Evolutionary conservation across 2,797 vertebrate genomes (phyloP), one percentile per base, ranked within the genome.

Genomic region (Sebastes itinus): DNA sequence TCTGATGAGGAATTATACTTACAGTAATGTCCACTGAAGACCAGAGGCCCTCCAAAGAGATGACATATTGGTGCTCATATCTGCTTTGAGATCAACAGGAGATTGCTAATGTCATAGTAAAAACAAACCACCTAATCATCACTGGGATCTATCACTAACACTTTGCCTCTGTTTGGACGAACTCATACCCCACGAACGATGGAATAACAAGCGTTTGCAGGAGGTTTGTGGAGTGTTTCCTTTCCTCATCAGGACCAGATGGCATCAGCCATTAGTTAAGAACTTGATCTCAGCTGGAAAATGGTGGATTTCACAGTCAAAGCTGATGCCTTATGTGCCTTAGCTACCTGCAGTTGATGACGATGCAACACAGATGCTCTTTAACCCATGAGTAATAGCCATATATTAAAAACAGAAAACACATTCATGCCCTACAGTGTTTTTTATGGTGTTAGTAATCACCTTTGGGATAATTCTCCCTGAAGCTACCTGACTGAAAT

Each of bases 221-320:
- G 7, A 75, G 52, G 54, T 70, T 80, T 35, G 42, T 28, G 5
- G 55, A 27, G 81, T 87, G 86, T 92, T 92, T 93, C 90, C 86
- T 86, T 77, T 89, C 75, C 71, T 93, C 90, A 95, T 93, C 80
- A 86, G 84, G 88, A 87, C 92, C 94, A 95, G 92, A 94, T 94
- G 93, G 71, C 63, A 81, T 72, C 76, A 23, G 73, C 85, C 77
- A 92, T 94, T 93, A 93, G 90, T 66, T 81, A 87, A 94, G 84
- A 89, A 88, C 76, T 86, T 91, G 87, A 93, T 84, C 92, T 88
- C 73, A 77, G 56, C 78, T 80, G 86, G 85, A 91, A 92, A 93
- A 93, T 82, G 81, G 49, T 32, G 78, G 83, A 90, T 94, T 94
- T 94, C 87, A 89, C 32, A 82, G 90, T 80, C 54, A 72, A 77